Base-by-base conservation (phyloP, 1,140 invertebrate genomes). In the Gryllus bimaculatus region DNA sequence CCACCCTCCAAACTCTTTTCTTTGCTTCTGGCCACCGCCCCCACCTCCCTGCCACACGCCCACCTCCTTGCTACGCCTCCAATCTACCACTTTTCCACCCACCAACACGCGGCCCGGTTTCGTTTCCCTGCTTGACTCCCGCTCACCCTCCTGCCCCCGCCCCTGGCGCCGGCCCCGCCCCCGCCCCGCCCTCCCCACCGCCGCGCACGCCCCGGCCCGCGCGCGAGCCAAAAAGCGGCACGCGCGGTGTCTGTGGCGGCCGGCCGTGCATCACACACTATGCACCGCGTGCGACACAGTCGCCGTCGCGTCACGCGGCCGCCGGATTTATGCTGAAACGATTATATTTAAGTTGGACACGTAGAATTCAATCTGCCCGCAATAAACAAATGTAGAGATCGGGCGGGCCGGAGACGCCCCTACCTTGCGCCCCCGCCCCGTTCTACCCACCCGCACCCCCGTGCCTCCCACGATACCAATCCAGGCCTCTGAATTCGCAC, bases 271-370 rank as follows among this genome's bases (percentile, higher is more conserved):
- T 66, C 54, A 66, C 54, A 18, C 18, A n/a, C 54, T 66, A 66
- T 66, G n/a, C 54, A 66, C n/a, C 54, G 54, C 54, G 10, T 18
- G 54, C 7, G 54, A 66, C 54, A 66, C 54, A 39, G 18, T 7
- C 54, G 54, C 54, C 54, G 54, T 66, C 54, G 54, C 54, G 54
- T 66, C 54, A 66, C 54, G 54, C 54, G 54, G 10, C 54, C 54
- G 54, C 54, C 54, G 54, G 54, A 66, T 66, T 66, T 3, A 3
- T 1, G 54, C 54, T 66, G 54, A 66, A 66, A 66, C 54, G 54
- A 66, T 66, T 66, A 66, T 66, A 66, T n/a, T 66, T 66, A 66
- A 66, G 54, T 66, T 66, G 54, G n/a, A 66, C 54, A 66, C 54
- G 54, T n/a, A 66, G 54, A 66, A n/a, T n/a, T 66, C 7, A n/a